These are phyloP conservation scores for Dasypus novemcinctus DNA, from an alignment of 2,113 vertebrate species.

Conservation along the genomic window DNA sequence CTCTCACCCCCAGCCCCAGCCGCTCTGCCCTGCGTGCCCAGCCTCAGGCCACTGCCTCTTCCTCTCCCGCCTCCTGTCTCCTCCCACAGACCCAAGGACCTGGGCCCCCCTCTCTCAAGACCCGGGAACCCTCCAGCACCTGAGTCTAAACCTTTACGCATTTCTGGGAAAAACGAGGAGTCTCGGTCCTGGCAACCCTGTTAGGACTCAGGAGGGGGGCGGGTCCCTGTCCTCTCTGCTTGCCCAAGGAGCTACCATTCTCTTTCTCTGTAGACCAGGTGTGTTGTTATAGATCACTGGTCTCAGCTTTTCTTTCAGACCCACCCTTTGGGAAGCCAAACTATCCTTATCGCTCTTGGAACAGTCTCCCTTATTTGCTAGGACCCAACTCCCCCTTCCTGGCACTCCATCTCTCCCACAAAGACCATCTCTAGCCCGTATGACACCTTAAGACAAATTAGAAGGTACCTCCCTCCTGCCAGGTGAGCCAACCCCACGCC, in stretches of 20 bases:
- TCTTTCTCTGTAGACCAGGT: background rate
- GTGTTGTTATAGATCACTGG: background rate
- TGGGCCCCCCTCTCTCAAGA: background rate
- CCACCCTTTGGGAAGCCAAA: background rate
- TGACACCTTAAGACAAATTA: background rate
- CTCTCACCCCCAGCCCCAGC: background rate
- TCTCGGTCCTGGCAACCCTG: background rate
- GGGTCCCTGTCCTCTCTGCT: background rate
- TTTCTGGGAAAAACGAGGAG: background rate
- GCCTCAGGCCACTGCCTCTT: background rate
- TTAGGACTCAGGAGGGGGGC: background rate
- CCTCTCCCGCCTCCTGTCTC: background rate
- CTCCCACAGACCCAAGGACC: background rate
- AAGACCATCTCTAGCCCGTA: background rate
- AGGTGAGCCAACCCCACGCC: too few relatives aligned
- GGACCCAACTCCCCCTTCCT: background rate
- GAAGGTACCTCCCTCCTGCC: background rate
- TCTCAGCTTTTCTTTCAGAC: background rate
- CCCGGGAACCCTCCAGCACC: background rate
- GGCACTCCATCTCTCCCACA: background rate
- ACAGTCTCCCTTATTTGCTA: background rate
- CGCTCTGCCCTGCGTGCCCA: background rate
- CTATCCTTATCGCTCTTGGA: background rate
- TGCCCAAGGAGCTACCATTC: background rate
- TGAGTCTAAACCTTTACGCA: background rate